Base-by-base conservation (phyloP, 1,140 invertebrate species). In the Drosophila setifemur region DNA sequence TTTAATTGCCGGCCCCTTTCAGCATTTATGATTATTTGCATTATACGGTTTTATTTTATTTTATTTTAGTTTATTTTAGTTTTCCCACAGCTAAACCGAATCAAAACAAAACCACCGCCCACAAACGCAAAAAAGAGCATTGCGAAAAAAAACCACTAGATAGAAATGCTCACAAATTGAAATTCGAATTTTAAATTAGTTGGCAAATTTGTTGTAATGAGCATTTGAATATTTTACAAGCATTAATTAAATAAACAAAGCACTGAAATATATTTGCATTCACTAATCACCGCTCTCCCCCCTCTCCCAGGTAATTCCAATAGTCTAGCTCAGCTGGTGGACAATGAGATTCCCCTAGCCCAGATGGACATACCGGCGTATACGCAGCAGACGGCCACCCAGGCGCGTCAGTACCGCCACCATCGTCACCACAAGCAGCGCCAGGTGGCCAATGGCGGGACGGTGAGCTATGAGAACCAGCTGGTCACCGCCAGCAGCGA, bases 301-400 rank as follows among this genome's bases (percentile, higher is more conserved):
- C 28, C 7, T 21, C 39, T 39, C 49, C 91, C 72, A 92, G 93
- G 93, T 88, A 93, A 93, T 73, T 92, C 93, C 50, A 93, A 93
- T 89, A 94, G 93, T 85, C 91, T 94, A 85, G 93, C 93, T 50
- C 93, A 94, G 69, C 90, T 94, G 55, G 93, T 94, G 47, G 91
- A 92, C 55, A 94, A 93, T 70, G 93, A 94, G 91, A 91, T 93
- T 50, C 93, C 93, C 12, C 47, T 94, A 61, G 93, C 93, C 43
- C 92, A 93, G 26, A 91, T 92, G 61, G 76, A 89, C 49, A 74
- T 74, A 39, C 85, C 89, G 14, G 68, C 75, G 4, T 85, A 78
- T 7, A 76, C 74, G 1, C 77, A 77, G 6, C 82, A 77, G 29
- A 87, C 79, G 16, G 73, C 77, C 12, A 69, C 74, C 6, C 83